Conservation (phyloP, 2,113 vertebrate species). For the Nipponia nippon region DNA sequence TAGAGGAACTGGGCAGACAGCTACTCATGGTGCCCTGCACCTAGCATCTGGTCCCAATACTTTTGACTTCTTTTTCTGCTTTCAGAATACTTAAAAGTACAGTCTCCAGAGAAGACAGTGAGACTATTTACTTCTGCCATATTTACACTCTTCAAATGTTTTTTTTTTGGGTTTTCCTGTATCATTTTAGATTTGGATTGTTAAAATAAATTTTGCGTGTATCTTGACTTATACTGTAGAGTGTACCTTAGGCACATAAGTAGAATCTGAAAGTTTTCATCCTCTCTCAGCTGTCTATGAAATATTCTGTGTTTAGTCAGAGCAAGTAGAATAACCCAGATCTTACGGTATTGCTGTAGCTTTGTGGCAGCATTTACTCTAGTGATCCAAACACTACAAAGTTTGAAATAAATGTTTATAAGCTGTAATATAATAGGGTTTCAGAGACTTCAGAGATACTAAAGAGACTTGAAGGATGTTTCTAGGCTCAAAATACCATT, state of each 20-base stretch:
- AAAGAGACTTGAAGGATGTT: not conserved
- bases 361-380: not conserved
- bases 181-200: not conserved
- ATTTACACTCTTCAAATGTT: not conserved
- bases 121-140: not conserved
- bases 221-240: not conserved
- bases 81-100: not conserved
- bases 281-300: not conserved
- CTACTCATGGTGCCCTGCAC: not conserved
- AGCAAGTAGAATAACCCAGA: not conserved
- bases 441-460: not conserved
- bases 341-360: not conserved
- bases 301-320: not conserved
- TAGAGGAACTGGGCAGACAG: not conserved
- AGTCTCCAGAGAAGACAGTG: not conserved
- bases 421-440: not conserved
- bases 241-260: not conserved
- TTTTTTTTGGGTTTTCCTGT: not conserved
- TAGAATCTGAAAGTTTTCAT: not conserved
- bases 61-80: not conserved
- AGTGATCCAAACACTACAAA: not conserved
- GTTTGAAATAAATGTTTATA: not conserved
- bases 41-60: not conserved
- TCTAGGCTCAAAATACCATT: not conserved
- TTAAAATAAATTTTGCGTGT: not conserved